A percentile compares a stretch with the other conserved stretches of the same genome.
These are phyloP conservation scores for Dipus sagitta DNA, from an alignment of 2,797 vertebrate species.

Conservation along the genomic window DNA sequence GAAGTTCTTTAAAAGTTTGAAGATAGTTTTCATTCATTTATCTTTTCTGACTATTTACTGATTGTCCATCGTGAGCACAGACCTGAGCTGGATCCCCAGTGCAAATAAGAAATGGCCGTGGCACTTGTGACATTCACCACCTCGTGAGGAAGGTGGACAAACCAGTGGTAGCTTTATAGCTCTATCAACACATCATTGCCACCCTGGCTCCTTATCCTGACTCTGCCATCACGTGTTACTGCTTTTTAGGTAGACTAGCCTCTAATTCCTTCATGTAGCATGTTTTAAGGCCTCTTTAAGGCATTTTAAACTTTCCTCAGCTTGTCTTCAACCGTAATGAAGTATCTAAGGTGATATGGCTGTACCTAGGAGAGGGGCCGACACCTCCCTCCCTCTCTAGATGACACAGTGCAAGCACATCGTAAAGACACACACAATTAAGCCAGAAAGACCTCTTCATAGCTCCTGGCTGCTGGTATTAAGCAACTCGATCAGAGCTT, in stretches of 20 bases:
- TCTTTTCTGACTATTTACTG: background rate
- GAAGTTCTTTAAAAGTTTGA: slow-evolving; percentile 47
- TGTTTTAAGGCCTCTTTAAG: background rate
- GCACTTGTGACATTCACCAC: background rate
- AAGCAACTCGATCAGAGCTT: background rate
- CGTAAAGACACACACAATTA: background rate
- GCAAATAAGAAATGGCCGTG: background rate
- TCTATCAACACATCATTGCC: background rate
- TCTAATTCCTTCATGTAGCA: background rate
- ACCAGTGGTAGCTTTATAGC: background rate
- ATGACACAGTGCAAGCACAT: background rate
- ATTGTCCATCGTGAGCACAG: background rate
- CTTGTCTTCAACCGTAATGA: background rate
- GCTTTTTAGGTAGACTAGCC: background rate
- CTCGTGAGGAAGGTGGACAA: background rate
- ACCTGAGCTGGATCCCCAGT: background rate
- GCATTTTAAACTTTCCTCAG: background rate
- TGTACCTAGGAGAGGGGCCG: background rate
- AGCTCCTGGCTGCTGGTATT: background rate
- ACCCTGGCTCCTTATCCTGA: background rate
- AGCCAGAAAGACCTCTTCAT: background rate
- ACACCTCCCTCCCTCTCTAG: background rate
- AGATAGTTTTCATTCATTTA: slow-evolving; percentile 24
- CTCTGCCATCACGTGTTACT: background rate
- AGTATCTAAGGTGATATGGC: background rate